Conservation (phyloP, 2,113 vertebrate genomes). For the Embiotoca jacksoni region DNA sequence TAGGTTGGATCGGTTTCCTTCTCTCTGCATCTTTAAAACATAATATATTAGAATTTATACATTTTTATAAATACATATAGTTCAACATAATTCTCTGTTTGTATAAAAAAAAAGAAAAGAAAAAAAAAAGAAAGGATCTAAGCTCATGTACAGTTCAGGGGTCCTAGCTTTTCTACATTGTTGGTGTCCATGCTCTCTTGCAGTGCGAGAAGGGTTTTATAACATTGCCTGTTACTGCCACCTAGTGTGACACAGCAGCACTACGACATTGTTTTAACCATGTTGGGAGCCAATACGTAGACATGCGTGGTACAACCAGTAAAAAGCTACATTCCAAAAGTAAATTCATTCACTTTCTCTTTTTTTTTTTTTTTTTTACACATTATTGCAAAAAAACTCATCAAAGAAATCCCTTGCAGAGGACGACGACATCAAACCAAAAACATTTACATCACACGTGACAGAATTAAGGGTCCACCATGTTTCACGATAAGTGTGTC, state of each 20-base stretch:
- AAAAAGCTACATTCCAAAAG: slow-evolving; percentile 82
- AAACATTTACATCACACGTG: slow-evolving; percentile 66
- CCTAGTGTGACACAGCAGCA: slow-evolving; percentile 82
- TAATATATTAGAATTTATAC: slow-evolving; percentile 72
- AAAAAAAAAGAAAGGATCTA: slow-evolving; percentile 44
- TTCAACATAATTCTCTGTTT: slow-evolving; percentile 61
- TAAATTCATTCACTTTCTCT: slow-evolving; percentile 62
- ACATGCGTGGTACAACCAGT: slow-evolving; percentile 81
- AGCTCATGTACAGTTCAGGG: slow-evolving; percentile 55
- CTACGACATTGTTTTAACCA: slow-evolving; percentile 67
- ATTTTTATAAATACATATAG: slow-evolving; percentile 78
- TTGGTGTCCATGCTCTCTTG: slow-evolving; percentile 69
- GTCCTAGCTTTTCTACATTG: slow-evolving; percentile 29
- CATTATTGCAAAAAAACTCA: slow-evolving; percentile 66
- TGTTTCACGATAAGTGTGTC: slow-evolving; percentile 62
- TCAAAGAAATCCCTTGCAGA: slow-evolving; percentile 53
- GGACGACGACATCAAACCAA: slow-evolving; percentile 63
- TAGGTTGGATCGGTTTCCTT: slow-evolving; percentile 58
- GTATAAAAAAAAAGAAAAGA: background rate
- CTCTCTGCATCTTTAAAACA: slow-evolving; percentile 69
- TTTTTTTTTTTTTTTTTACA: slow-evolving; percentile 32
- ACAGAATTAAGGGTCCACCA: slow-evolving; percentile 64
- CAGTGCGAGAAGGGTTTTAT: slow-evolving; percentile 44
- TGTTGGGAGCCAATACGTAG: slow-evolving; percentile 70
- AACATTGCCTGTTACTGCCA: slow-evolving; percentile 80